Evolutionary conservation across 2,113 vertebrate genomes (phyloP).

Genomic region (Aldabrachelys gigantea): DNA sequence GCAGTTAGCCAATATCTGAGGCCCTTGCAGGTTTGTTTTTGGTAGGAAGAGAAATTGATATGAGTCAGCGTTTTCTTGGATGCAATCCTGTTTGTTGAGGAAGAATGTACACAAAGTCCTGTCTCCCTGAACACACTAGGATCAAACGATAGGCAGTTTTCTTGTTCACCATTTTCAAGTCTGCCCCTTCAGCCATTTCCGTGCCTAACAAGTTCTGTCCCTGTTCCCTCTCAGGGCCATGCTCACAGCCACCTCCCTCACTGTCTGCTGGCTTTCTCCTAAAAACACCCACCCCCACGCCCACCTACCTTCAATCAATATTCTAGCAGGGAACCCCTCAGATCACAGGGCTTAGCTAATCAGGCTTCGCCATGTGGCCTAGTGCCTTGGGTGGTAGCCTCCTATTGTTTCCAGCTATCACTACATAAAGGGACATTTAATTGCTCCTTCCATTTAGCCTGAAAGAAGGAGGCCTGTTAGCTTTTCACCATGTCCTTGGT

Average conservation of each 20-base stretch:
- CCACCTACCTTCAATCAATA: no score
- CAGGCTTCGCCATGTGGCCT: background rate
- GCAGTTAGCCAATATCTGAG: background rate
- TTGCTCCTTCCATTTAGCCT: background rate
- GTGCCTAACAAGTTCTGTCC: no score
- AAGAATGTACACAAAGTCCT: background rate
- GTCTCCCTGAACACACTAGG: background rate
- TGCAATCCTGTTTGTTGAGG: background rate
- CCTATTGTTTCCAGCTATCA: background rate
- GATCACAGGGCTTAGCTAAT: no score
- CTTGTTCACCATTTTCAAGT: no score
- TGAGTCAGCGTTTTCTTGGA: background rate
- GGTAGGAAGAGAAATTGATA: background rate
- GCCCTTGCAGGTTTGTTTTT: background rate
- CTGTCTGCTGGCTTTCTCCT: no score
- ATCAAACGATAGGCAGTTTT: no score
- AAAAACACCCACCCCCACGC: no score
- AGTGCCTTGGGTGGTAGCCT: background rate
- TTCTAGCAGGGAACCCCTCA: no score
- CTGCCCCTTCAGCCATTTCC: no score
- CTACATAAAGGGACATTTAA: background rate
- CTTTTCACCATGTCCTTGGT: background rate
- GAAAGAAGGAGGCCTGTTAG: background rate
- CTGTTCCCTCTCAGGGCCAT: no score
- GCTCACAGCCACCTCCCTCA: no score